Conservation (phyloP, 2,797 vertebrate species). For the Micrastur ruficollis region DNA sequence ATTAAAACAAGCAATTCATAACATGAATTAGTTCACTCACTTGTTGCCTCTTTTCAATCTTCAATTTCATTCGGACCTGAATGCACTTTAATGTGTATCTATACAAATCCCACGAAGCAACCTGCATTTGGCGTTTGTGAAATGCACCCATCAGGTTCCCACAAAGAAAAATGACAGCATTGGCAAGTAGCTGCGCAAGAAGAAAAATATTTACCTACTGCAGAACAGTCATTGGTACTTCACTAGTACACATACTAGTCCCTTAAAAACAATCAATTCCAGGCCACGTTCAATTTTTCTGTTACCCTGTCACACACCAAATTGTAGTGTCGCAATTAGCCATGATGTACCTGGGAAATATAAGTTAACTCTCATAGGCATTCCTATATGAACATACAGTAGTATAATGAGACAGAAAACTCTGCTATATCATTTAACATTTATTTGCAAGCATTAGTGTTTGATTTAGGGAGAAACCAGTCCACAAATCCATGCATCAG, state of each 20-base stretch:
- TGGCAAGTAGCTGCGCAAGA: constrained; percentile 85
- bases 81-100: constrained; percentile 90
- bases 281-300: neutral
- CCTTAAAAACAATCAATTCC: neutral
- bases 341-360: neutral
- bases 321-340: neutral
- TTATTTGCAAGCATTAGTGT: neutral
- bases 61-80: constrained; percentile 91
- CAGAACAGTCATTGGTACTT: neutral
- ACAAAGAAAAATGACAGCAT: constrained; percentile 87
- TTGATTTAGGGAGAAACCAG: neutral
- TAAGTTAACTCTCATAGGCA: fast-evolving
- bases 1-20: neutral
- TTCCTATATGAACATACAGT: neutral
- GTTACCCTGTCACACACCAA: neutral
- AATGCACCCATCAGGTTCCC: constrained; percentile 90
- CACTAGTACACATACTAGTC: neutral
- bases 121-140: constrained; percentile 94
- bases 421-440: neutral
- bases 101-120: constrained; percentile 89
- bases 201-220: neutral
- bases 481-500: neutral
- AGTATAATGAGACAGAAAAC: neutral
- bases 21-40: constrained; percentile 68
- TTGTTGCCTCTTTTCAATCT: constrained; percentile 96